Evolutionary conservation across 2,113 vertebrate species (phyloP), one percentile per base, ranked within the genome.

Genomic region (Sinocyclocheilus rhinocerous): DNA sequence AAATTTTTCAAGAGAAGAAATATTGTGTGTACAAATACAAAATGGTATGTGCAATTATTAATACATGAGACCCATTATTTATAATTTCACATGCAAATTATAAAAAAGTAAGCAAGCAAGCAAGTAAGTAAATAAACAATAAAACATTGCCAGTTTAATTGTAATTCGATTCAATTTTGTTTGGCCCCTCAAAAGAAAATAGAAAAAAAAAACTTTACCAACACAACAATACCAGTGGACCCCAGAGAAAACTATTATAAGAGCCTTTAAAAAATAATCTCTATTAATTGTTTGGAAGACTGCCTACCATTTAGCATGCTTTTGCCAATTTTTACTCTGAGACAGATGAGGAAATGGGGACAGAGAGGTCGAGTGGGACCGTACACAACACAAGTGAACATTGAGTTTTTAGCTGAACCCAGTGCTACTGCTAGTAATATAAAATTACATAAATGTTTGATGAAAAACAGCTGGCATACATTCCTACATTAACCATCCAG

Each of bases 361-460:
- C n/a, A 52, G 75, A 11, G 45, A 26, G 75, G 45, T 24, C 24
- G 13, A 50, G 13, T 52, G 75, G 75, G 13, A 76, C 15, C 1
- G 12, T 10, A 8, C 45, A n/a, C 70, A 45, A 73, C 22, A 11
- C 4, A n/a, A n/a, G 36, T 5, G 1, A 76, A 76, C 45, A 76
- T 7, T 42, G 6, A 76, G 39, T 24, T 50, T 48, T 76, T 45
- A 76, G 11, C 11, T 39, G 4, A 42, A 61, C 29, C 11, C 18
- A 55, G 52, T 39, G 26, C 20, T 79, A 12, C 20, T 39, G 16
- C 77, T 22, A 4, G 1, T 61, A 4, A 13, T 12, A 9, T 79
- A 36, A 79, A 79, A 55, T n/a, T 39, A 16, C 76, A 55, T 77
- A 77, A 77, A 77, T 52, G 20, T 59, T 59, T 79, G 16, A 79